phyloP scores from a whole-genome alignment of 2,797 vertebrate genomes.

The Sciaenops ocellatus region DNA sequence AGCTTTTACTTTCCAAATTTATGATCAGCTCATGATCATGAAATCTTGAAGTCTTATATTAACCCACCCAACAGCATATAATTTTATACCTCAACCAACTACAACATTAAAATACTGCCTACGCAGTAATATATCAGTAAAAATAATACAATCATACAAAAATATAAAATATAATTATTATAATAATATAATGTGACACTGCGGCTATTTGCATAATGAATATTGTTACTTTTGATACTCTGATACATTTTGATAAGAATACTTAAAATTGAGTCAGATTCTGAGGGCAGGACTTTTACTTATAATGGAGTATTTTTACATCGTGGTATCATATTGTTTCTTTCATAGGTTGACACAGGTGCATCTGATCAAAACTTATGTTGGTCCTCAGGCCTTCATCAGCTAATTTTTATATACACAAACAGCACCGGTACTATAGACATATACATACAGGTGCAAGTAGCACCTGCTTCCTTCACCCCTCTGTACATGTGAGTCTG shows the following conservation, averaged over 20 bases:
- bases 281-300: not conserved
- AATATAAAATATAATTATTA: not conserved
- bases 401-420: not conserved
- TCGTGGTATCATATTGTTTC: too few species aligned
- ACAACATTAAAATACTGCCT: not conserved
- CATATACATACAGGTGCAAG: not conserved
- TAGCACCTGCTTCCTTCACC: not conserved
- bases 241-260: too few species aligned
- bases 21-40: not conserved
- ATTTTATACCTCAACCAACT: not conserved
- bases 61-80: not conserved
- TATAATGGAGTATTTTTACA: too few species aligned
- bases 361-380: not conserved
- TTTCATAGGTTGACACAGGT: too few species aligned
- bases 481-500: not conserved
- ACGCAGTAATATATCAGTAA: not conserved
- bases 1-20: not conserved
- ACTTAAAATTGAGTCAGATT: too few species aligned
- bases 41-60: not conserved
- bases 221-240: not conserved
- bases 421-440: not conserved
- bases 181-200: not conserved
- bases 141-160: not conserved
- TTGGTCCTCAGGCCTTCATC: not conserved
- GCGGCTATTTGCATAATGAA: not conserved